Evolutionary conservation across 2,797 vertebrate species (phyloP).

Genomic region (Pteronotus mesoamericanus): DNA sequence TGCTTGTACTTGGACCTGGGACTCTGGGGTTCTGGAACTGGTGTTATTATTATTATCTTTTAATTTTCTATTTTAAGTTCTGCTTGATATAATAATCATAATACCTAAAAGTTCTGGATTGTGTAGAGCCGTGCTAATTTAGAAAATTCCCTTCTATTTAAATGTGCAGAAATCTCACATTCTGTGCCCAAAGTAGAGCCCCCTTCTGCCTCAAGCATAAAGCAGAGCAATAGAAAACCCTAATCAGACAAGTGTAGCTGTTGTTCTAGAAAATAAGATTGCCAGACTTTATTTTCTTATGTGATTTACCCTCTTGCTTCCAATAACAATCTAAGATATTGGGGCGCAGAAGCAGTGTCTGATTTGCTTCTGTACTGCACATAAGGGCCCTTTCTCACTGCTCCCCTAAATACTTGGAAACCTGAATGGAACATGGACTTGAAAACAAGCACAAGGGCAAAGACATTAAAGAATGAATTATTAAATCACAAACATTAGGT

Average conservation of each 20-base stretch:
- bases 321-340: not conserved
- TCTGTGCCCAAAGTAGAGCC: not conserved
- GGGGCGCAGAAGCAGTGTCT: not conserved
- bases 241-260: not conserved
- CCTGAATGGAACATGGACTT: not conserved
- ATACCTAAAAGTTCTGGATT: not conserved
- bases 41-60: not conserved
- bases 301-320: not conserved
- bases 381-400: not conserved
- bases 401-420: not conserved
- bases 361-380: not conserved
- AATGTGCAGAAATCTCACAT: not conserved
- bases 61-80: not conserved
- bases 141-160: not conserved
- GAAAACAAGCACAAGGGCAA: not conserved
- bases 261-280: not conserved
- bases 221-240: not conserved
- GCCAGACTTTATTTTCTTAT: not conserved
- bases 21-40: not conserved
- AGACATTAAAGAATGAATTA: not conserved
- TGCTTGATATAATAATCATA: not conserved
- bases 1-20: not conserved
- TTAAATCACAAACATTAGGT: not conserved
- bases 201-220: not conserved
- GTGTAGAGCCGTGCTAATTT: not conserved